Evolutionary conservation across 2,797 vertebrate genomes (phyloP).

Genomic region (Octomys mimax): DNA sequence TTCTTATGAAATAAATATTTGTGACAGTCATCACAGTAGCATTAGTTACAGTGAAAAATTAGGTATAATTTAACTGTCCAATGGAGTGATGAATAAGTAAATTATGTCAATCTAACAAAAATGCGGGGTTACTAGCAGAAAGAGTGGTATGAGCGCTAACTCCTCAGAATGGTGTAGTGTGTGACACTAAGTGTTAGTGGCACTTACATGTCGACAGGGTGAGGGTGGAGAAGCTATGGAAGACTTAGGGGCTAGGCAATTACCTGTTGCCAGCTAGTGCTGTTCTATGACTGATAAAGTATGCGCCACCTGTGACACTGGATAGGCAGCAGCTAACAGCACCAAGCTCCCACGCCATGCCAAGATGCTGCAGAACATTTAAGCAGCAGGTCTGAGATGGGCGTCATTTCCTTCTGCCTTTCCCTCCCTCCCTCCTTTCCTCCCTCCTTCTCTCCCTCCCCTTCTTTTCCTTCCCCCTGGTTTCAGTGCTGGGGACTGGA

Average conservation of each 20-base stretch:
- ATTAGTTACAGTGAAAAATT: neutral
- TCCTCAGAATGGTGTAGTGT: neutral
- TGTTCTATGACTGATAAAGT: neutral
- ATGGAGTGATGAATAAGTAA: constrained; percentile 25
- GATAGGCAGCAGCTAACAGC: neutral
- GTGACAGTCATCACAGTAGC: neutral
- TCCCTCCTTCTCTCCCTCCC: neutral
- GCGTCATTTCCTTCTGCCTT: neutral
- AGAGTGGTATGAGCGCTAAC: neutral
- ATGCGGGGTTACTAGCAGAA: neutral
- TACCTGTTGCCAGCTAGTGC: neutral
- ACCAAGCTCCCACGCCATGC: neutral
- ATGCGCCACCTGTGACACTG: neutral
- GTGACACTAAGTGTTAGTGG: neutral
- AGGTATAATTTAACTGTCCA: constrained; percentile 17
- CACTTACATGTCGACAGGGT: neutral
- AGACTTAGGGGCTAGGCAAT: neutral
- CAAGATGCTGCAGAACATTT: neutral
- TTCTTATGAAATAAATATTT: neutral
- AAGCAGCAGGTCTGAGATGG: neutral
- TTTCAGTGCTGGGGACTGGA: neutral
- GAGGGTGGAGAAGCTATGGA: neutral
- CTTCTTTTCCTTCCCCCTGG: neutral
- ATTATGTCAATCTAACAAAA: constrained; percentile 41
- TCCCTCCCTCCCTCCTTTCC: neutral